phyloP scores from a whole-genome alignment of 2,888 invertebrate genomes.

The Stomorhina lunata region DNA sequence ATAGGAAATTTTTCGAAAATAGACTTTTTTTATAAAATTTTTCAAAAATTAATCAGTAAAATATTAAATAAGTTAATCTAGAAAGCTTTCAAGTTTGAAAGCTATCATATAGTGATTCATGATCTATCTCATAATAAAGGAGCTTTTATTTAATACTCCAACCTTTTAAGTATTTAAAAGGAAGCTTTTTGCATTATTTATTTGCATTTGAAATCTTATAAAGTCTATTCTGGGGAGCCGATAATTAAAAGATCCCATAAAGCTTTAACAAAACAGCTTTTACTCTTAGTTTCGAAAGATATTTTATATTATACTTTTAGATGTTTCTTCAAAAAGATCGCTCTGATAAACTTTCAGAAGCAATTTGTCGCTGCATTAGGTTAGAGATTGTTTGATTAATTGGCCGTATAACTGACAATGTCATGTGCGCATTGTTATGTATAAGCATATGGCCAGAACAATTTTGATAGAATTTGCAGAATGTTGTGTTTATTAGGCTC shows the following conservation, averaged over 20 bases:
- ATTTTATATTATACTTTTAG: not conserved
- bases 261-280: not conserved
- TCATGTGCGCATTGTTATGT: not conserved
- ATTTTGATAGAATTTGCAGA: not conserved
- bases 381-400: slow-evolving; percentile 21
- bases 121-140: too few species aligned
- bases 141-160: too few species aligned
- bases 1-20: too few species aligned
- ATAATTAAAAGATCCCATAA: not conserved
- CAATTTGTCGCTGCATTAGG: slow-evolving; percentile 7
- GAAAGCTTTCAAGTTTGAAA: too few species aligned
- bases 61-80: too few species aligned
- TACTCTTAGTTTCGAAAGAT: not conserved
- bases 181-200: not conserved
- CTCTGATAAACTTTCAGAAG: not conserved
- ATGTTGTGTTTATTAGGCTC: not conserved
- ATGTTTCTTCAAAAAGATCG: not conserved
- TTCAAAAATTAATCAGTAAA: too few species aligned
- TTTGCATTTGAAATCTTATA: too few species aligned
- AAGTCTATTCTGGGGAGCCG: too few species aligned
- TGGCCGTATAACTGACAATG: not conserved
- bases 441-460: not conserved
- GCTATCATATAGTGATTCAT: too few species aligned
- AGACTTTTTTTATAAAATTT: too few species aligned
- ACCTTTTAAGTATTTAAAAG: too few species aligned